Evolutionary conservation across 2,113 vertebrate genomes (phyloP).

Genomic region (Psilopsiagon aymara): DNA sequence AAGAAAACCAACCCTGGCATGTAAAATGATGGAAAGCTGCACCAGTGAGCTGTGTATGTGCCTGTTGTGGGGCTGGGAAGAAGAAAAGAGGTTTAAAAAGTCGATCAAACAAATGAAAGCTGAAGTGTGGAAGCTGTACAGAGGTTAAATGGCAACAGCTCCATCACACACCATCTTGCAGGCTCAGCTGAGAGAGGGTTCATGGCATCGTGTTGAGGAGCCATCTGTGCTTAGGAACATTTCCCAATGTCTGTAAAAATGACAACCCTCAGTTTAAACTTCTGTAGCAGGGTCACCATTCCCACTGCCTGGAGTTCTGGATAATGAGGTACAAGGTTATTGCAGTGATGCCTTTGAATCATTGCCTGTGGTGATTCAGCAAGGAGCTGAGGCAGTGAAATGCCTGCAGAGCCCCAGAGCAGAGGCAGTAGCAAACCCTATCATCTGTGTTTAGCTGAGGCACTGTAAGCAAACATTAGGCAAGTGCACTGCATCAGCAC

Average conservation of each 20-base stretch:
- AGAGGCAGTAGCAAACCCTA: background rate
- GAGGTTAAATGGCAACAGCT: background rate
- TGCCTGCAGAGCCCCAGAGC: rapidly evolving
- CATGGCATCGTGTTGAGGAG: rapidly evolving
- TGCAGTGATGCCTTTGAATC: background rate
- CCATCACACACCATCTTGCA: background rate
- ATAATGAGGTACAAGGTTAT: background rate
- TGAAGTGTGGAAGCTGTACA: background rate
- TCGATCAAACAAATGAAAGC: background rate
- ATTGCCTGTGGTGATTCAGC: background rate
- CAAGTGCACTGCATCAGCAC: background rate
- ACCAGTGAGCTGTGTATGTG: background rate
- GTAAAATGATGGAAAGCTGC: background rate
- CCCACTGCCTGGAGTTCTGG: background rate
- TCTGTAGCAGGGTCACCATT: background rate
- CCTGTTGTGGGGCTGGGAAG: background rate
- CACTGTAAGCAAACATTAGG: background rate
- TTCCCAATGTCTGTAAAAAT: background rate
- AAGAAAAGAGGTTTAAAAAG: background rate
- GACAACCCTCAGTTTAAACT: background rate
- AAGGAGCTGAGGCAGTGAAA: background rate
- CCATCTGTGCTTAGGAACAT: background rate
- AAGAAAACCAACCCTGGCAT: background rate
- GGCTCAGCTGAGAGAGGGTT: background rate
- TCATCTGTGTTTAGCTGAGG: background rate